Conservation (phyloP, 2,888 invertebrate genomes). For the Idaea straminata region DNA sequence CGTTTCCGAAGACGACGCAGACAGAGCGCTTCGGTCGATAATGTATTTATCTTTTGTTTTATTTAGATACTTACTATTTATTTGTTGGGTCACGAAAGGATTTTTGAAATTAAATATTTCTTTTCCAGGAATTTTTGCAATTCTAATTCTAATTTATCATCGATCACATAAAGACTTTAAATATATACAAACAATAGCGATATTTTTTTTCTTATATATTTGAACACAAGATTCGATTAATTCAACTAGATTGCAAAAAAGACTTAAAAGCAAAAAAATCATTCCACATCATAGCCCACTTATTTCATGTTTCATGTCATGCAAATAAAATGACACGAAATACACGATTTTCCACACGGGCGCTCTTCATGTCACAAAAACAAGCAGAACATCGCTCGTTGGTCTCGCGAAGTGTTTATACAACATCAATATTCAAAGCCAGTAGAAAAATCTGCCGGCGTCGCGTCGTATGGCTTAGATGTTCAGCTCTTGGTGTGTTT, state of each 20-base stretch:
- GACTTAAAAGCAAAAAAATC: constrained; percentile 7
- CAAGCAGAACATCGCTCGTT: constrained; percentile 30
- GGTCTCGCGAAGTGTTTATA: constrained; percentile 43
- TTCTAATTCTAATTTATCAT: background rate
- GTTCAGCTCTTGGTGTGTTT: constrained; percentile 59
- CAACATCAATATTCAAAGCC: constrained; percentile 66
- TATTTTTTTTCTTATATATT: background rate
- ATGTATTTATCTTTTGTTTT: constrained; percentile 17
- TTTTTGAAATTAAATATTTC: background rate
- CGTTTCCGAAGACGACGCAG: constrained; percentile 29
- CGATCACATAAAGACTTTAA: background rate
- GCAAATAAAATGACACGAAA: constrained; percentile 22
- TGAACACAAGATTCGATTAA: background rate
- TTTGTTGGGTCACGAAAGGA: background rate
- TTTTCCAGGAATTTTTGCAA: background rate
- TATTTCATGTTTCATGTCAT: constrained; percentile 21
- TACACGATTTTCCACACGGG: constrained; percentile 28
- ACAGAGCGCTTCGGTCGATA: constrained; percentile 24
- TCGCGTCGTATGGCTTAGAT: constrained; percentile 39
- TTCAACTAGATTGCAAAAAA: background rate
- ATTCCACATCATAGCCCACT: constrained; percentile 15
- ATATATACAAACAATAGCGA: background rate
- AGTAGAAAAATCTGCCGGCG: constrained; percentile 56
- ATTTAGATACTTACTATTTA: background rate
- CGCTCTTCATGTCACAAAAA: constrained; percentile 37